Base-by-base conservation (phyloP, 2,888 invertebrate genomes). In the Hartigia nigra region DNA sequence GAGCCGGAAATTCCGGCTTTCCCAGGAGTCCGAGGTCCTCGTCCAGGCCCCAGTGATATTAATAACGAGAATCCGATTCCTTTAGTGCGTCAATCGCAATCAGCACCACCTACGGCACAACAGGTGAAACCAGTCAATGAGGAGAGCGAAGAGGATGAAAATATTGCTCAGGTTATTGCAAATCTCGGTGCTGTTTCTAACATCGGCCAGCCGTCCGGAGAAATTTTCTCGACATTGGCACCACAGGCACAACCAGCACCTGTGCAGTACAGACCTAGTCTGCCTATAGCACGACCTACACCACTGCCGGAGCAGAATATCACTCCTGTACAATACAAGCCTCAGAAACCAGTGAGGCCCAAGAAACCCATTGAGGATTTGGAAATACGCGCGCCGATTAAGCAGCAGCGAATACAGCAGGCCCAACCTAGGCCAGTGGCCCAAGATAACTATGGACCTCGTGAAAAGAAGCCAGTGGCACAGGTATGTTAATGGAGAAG, bases 401-500 rank as follows among this genome's bases (percentile, higher is more conserved):
- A 72, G 72, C 72, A 72, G 34, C 34, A 32, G 12, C n/a, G 72
- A 34, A 14, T 34, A 23, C 81, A 80, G 31, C 81, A 82, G 36
- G 81, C 23, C 23, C 55, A 55, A 0, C 72, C 72, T 14, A 72
- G 72, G 31, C 72, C 72, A 72, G 14, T 34, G 31, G 31, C 31
- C 31, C 34, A 31, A 31, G 34, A 72, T 72, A 72, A 31, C 34
- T 31, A 72, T 4, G 79, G 77, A 35, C 75, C 79, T n/a, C 91
- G 93, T 74, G 93, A 93, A 77, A 95, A 93, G 90, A 95, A 95
- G 84, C 96, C 96, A 0, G 95, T 96, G 0, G 95, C 95, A 35
- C 96, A 96, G 88, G 89, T 90, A 78, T 79, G 55, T 75, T 14
- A 14, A 32, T 69, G 31, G 31, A 74, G 55, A 55, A 55, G 55